Base-by-base conservation (phyloP, 2,888 invertebrate genomes). In the Melitaea athalia region DNA sequence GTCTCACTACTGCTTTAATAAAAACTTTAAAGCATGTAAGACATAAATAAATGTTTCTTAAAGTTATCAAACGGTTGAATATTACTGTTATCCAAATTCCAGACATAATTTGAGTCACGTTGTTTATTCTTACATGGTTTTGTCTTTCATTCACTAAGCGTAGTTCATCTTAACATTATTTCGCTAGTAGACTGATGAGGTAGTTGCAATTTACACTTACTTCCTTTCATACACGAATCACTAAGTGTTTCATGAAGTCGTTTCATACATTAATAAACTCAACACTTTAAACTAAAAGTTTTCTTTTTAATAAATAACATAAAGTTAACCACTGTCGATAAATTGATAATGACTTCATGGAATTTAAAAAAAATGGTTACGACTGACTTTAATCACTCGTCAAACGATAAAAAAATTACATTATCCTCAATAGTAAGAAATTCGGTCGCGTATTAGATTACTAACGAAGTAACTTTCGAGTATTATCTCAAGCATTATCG, bases 221-320 rank as follows among this genome's bases (percentile, higher is more conserved):
- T 70, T 68, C 72, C 71, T 73, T 74, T 69, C 73, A 71, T 64
- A 71, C 69, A 71, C 66, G 42, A 68, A 69, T 64, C 61, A 70
- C 66, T 57, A 52, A 69, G 68, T 70, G 63, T 53, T 64, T 61
- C 38, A 31, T 74, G 75, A 71, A 73, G 70, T 71, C 69, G 31
- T 60, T 59, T 64, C 3, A 50, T 17, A 38, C 38, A 38, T 38
- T 38, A 0, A 31, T 10, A 17, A 45, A 24, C n/a, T 14, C 47
- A 17, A 3, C n/a, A 10, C 3, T 52, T 42, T 17, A 15, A 0
- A 24, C 38, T 45, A 52, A 52, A 10, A 17, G 2, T 52, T 49
- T 5, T 17, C 24, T 8, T 11, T 50, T 52, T 31, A 8, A n/a
- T 33, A 33, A 5, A n/a, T 31, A 7, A n/a, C 53, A 24, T 52